A percentile compares a stretch with the other conserved stretches of the same genome.
These are phyloP conservation scores for Azorinus chamasolen DNA, from an alignment of 2,888 invertebrate species.

Conservation along the genomic window DNA sequence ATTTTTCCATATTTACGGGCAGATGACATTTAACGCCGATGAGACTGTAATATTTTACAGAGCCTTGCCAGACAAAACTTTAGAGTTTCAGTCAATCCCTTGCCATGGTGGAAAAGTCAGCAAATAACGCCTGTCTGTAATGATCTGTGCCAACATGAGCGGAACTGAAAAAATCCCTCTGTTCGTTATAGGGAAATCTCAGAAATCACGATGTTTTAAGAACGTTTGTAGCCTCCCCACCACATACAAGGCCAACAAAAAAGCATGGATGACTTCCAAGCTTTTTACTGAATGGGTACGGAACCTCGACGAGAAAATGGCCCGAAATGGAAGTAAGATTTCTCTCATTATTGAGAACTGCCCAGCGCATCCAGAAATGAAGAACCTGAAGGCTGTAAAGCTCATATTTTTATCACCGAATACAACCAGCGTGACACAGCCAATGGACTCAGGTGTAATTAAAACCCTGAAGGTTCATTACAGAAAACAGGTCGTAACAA, in stretches of 20 bases:
- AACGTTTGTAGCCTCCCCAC: slow-evolving; percentile 1
- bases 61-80: slow-evolving; percentile 35
- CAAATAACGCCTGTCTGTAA: slow-evolving; percentile 58
- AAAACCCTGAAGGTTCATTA: no score
- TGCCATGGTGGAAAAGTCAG: slow-evolving; percentile 52
- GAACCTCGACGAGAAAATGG: slow-evolving; percentile 49
- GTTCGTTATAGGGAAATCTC: slow-evolving; percentile 26
- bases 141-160: no score
- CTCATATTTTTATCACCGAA: no score
- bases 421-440: slow-evolving; percentile 71
- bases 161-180: no score
- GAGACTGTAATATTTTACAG: slow-evolving; percentile 58
- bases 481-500: no score
- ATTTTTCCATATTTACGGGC: no score
- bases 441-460: no score
- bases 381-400: no score
- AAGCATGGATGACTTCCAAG: slow-evolving; percentile 41
- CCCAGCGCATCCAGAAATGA: no score
- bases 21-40: slow-evolving; percentile 63
- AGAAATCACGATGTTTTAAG: slow-evolving; percentile 6
- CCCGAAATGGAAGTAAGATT: slow-evolving; percentile 29
- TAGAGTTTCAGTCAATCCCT: slow-evolving; percentile 36
- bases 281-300: slow-evolving; percentile 66
- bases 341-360: no score
- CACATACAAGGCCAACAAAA: neutral